A percentile compares a stretch with the other conserved stretches of the same genome.
Evolutionary conservation across 64 coral and sea anemone species (phyloP).

Genomic region (Exaiptasia diaphana): DNA sequence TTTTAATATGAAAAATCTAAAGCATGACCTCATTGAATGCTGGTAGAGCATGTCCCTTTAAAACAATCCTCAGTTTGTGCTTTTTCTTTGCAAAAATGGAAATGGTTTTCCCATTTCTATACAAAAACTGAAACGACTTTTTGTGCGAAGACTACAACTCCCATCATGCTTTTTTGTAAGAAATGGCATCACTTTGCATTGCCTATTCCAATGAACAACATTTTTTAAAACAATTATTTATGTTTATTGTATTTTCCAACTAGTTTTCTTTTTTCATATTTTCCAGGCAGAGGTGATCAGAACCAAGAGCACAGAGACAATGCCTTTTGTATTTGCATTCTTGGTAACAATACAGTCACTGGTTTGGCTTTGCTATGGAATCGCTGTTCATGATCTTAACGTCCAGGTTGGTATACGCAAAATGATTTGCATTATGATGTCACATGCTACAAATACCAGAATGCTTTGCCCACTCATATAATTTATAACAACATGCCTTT

Average conservation of each 20-base stretch:
- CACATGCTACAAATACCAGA: too few relatives aligned
- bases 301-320: constrained; percentile 76
- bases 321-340: constrained; percentile 83
- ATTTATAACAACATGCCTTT: too few relatives aligned
- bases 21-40: too few relatives aligned
- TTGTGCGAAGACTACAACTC: not conserved
- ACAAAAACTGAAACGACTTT: too few relatives aligned
- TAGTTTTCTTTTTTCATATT: not conserved
- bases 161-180: not conserved
- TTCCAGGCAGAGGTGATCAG: constrained; percentile 67
- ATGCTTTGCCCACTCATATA: too few relatives aligned
- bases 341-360: constrained; percentile 79
- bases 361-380: constrained; percentile 84
- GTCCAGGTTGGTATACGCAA: constrained; percentile 63
- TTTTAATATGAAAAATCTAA: too few relatives aligned
- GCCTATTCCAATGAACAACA: not conserved
- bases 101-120: not conserved
- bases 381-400: constrained; percentile 62
- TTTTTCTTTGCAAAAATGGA: too few relatives aligned
- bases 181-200: not conserved
- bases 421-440: too few relatives aligned
- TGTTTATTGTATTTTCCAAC: not conserved
- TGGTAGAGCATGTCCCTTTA: too few relatives aligned
- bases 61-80: too few relatives aligned
- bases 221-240: too few relatives aligned